Evolutionary conservation across 37 sponge, comb jelly and placozoan genomes (phyloP), one percentile per base, ranked within the genome.

Genomic region (Haliclona indistincta): DNA sequence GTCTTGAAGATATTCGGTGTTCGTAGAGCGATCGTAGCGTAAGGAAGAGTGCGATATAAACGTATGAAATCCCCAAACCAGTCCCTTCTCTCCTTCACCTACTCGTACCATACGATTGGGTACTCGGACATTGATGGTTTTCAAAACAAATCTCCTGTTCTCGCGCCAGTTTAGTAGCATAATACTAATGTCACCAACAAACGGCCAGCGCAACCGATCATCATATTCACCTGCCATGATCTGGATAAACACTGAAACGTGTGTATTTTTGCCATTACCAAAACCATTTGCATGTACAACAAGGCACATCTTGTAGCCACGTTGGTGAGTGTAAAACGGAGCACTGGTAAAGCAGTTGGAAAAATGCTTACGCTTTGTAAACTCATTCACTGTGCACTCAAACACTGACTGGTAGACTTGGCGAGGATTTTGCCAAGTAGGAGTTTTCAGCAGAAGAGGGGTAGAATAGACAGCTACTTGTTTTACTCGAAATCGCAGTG

Each of bases 401-500:
- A n/a, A n/a, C n/a, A n/a, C n/a, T n/a, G n/a, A n/a, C n/a, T n/a
- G n/a, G 11, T 20, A 58, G 60, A 58, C 7, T 25, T 6, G 6
- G 25, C 7, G 51, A 47, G 51, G 51, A 6, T 20, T 8, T 58
- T 58, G 60, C 60, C 60, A 58, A 11, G 6, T 8, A 25, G 60
- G 60, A n/a, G 60, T 6, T 20, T 58, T 58, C 60, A 11, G 25
- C 11, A 11, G 7, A n/a, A 20, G 25, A 58, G 60, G 26, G n/a
- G 69, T 68, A 6, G 69, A 68, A 38, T 68, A 68, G 8, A 68
- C 69, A 3, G 22, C 43, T 28, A 42, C 45, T 3, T 39, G 43
- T 39, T 38, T 39, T 41, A 68, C 44, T 39, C 43, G 35, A 42
- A 68, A 68, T 29, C n/a, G 22, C 25, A 68, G 69, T 20, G 43